Base-by-base conservation (phyloP, 2,888 invertebrate genomes). In the Oxycera nigricornis region DNA sequence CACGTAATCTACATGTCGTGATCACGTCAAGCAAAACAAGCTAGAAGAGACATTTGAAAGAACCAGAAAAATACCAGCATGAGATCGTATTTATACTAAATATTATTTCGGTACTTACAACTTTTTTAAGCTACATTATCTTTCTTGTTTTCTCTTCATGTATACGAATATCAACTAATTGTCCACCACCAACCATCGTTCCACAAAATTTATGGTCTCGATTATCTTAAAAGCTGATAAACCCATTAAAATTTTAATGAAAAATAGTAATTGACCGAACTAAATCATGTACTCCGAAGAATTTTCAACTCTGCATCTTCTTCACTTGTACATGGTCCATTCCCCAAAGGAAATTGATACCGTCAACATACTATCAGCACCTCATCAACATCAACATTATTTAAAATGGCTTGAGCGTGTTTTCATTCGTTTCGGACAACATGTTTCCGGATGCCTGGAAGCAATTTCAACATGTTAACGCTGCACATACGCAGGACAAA, bases 371-470 rank as follows among this genome's bases (percentile, higher is more conserved):
- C 61, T 55, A 59, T 61, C 74, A 72, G 65, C 76, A 41, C 55
- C 62, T 52, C 35, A 61, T 52, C 35, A 61, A 39, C 70, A 65
- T 17, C 14, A 14, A 7, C 52, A 26, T 70, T 70, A 70, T 55
- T 61, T 52, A 52, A n/a, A 62, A 72, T 74, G 72, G 73, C 68
- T 75, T 73, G 75, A 78, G 76, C 77, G 77, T 77, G 78, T 77
- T 78, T 76, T 77, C 73, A 67, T 59, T 31, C 22, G 31, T 17
- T 52, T 41, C 57, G 41, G 55, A n/a, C 50, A 30, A 59, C 41
- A 35, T 41, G 11, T 9, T 41, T 65, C 28, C 41, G 65, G 41
- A 65, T 65, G 65, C 41, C 41, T 41, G 65, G 41, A 41, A 65
- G 41, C 65, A n/a, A 65, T 65, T 11, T 1, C 22, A 22, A 59